Conservation (phyloP, 2,888 invertebrate genomes). For the Sesia apiformis region DNA sequence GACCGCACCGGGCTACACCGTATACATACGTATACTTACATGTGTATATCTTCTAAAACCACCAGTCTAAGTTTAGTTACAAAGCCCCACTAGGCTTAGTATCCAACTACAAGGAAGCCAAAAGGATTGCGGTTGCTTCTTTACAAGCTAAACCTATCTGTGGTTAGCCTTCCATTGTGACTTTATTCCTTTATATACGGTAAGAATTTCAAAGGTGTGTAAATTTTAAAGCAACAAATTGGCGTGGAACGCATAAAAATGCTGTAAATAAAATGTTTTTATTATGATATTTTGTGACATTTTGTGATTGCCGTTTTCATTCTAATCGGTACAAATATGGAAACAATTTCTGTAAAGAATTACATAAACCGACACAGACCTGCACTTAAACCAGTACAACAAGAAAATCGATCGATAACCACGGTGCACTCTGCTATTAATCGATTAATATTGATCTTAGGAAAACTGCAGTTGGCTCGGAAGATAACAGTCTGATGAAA, state of each 20-base stretch:
- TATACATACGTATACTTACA: background rate
- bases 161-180: background rate
- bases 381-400: background rate
- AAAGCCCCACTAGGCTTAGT: slow-evolving; percentile 6
- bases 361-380: too few species aligned
- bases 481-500: slow-evolving; percentile 34
- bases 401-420: background rate
- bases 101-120: slow-evolving; percentile 1
- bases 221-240: too few species aligned
- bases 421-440: slow-evolving; percentile 14
- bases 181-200: background rate
- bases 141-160: background rate
- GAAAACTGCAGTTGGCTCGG: slow-evolving; percentile 21
- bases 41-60: slow-evolving; percentile 34
- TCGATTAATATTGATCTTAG: slow-evolving; percentile 31
- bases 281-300: too few species aligned
- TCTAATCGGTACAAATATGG: too few species aligned
- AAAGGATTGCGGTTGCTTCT: slow-evolving; percentile 5
- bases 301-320: too few species aligned
- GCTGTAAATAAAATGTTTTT: background rate
- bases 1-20: slow-evolving; percentile 41
- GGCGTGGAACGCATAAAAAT: background rate
- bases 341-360: too few species aligned
- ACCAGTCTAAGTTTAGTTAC: slow-evolving; percentile 10
- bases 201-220: background rate